Evolutionary conservation across 2,797 vertebrate species (phyloP), one percentile per base, ranked within the genome.

Genomic region (Xenopus petersii): DNA sequence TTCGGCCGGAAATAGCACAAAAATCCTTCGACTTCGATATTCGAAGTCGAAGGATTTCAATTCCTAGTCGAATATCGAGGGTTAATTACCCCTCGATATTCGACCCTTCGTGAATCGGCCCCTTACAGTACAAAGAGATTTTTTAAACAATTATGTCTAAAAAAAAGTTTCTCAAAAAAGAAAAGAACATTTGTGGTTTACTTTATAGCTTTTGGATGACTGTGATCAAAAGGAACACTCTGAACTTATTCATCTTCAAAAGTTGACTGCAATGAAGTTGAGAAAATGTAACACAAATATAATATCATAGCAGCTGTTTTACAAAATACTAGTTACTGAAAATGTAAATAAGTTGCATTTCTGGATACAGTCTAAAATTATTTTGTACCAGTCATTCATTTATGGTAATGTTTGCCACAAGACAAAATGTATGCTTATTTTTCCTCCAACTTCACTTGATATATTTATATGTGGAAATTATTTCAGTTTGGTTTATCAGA

Each of bases 381-480:
- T 62, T 79, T 73, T 74, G 66, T 74, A 74, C 63, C 61, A 70
- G 71, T 65, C 61, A 79, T 79, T 79, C 65, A 79, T 79, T 79
- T 74, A 79, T 73, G 70, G 60, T 73, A 73, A 70, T 79, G 48
- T 78, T 73, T 73, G 51, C 54, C 61, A 70, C 26, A 12, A 78
- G 71, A 69, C 46, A 73, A 54, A 74, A 79, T 73, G 59, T 74
- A 73, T 74, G 71, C 66, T 21, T 79, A 69, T 79, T 51, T 46
- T 74, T 66, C 66, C 65, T 74, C 54, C 47, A 61, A 69, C 71
- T 66, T 65, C 42, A 58, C 64, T 79, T 79, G 71, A 74, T 73
- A 74, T 73, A 79, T 79, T 79, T 73, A 79, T 79, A 59, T 79
- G 36, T 13, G 12, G 56, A 78, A 71, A 74, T 79, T 65, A 74